phyloP scores from a whole-genome alignment of 2,888 invertebrate species.

The Podotricha telesiphe region DNA sequence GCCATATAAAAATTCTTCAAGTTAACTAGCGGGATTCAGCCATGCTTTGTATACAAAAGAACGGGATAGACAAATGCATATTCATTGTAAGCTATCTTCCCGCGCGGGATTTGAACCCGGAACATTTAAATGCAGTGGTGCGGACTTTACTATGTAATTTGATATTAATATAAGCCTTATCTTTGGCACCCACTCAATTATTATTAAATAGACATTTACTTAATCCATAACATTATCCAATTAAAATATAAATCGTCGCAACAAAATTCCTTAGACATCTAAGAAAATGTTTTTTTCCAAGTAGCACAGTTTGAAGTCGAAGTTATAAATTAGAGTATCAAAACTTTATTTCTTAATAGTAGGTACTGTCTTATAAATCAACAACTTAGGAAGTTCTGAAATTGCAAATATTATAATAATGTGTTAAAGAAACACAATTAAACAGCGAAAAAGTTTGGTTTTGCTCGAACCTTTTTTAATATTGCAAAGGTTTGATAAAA shows the following conservation, averaged over 20 bases:
- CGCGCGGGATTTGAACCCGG: slow-evolving; percentile 5
- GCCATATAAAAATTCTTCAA: not conserved
- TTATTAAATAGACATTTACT: too few relatives aligned
- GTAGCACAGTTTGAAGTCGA: slow-evolving; percentile 15
- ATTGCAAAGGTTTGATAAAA: not conserved
- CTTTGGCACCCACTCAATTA: too few relatives aligned
- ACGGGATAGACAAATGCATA: slow-evolving; percentile 1
- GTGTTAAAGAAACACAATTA: slow-evolving; percentile 13
- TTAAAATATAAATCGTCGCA: not conserved
- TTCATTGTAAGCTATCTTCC: not conserved
- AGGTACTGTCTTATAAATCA: slow-evolving; percentile 25
- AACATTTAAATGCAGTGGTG: not conserved
- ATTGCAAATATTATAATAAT: slow-evolving; percentile 16
- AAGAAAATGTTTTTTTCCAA: not conserved
- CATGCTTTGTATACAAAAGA: not conserved
- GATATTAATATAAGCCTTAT: too few relatives aligned
- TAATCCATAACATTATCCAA: not conserved
- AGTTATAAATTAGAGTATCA: slow-evolving; percentile 9
- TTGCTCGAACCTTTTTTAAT: not conserved
- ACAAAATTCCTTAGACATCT: slow-evolving; percentile 7
- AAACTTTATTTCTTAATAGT: slow-evolving; percentile 18
- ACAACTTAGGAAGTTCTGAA: slow-evolving; percentile 11
- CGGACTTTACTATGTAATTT: not conserved
- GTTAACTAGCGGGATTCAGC: not conserved
- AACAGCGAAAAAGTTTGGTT: not conserved